Percentiles rank a stretch among this genome's conserved stretches.
phyloP scores from a whole-genome alignment of 2,888 invertebrate species.

The Scaeva pyrastri region DNA sequence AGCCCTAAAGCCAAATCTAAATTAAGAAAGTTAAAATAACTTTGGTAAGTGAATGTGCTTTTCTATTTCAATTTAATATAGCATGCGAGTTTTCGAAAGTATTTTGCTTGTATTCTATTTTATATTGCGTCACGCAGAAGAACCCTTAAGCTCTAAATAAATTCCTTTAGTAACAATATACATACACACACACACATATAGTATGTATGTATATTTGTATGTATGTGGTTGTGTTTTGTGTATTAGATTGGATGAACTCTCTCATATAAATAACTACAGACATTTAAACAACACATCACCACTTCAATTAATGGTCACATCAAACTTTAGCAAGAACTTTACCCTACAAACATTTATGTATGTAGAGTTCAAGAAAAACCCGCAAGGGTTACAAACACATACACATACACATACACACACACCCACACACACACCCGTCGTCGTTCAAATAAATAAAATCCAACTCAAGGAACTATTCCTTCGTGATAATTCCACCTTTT shows the following conservation, averaged over 20 bases:
- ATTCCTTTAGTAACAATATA: conserved; percentile 2
- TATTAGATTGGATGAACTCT: conserved; percentile 2
- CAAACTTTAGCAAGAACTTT: conserved; percentile 22
- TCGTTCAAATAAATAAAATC: conserved; percentile 59
- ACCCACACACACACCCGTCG: background rate
- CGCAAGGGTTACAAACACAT: conserved; percentile 1
- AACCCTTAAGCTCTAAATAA: conserved; percentile 30
- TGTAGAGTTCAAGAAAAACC: conserved; percentile 14
- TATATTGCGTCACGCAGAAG: background rate
- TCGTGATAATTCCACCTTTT: conserved; percentile 47
- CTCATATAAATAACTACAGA: conserved; percentile 31
- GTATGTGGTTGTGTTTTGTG: background rate
- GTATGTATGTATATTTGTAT: too few relatives aligned
- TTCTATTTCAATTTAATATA: conserved; percentile 28
- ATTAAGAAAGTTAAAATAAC: conserved; percentile 19
- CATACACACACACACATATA: too few relatives aligned
- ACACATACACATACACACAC: background rate
- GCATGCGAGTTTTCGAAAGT: background rate
- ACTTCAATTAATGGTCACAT: conserved; percentile 69
- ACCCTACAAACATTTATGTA: background rate
- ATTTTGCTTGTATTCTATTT: background rate
- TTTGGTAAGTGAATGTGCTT: conserved; percentile 14
- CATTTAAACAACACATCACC: conserved; percentile 57
- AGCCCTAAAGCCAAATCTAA: conserved; percentile 5
- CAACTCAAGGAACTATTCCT: conserved; percentile 55